These are phyloP conservation scores for Chaetoderma sp. DNA, from an alignment of 2,888 invertebrate species.

Conservation along the genomic window DNA sequence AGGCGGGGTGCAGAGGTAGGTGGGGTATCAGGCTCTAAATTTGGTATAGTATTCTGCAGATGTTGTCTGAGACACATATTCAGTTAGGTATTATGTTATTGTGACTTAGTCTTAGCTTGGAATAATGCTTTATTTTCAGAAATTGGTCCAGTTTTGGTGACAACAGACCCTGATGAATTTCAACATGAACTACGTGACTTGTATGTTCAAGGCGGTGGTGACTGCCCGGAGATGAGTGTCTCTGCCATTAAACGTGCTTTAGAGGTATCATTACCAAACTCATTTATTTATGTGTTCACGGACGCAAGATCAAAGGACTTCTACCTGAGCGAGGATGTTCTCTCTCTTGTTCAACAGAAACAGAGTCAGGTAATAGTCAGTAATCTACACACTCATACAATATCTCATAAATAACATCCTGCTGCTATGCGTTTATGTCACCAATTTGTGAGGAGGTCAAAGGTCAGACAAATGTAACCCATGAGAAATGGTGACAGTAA, in stretches of 20 bases:
- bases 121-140: constrained; percentile 67
- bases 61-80: too few relatives aligned
- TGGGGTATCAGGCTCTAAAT: too few relatives aligned
- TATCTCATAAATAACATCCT: too few relatives aligned
- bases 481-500: too few relatives aligned
- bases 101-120: too few relatives aligned
- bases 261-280: constrained; percentile 76
- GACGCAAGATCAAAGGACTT: constrained; percentile 81
- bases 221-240: constrained; percentile 81
- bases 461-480: too few relatives aligned
- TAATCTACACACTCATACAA: not conserved
- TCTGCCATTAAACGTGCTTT: constrained; percentile 78
- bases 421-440: too few relatives aligned
- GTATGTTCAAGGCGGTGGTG: constrained; percentile 78
- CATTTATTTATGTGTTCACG: constrained; percentile 82
- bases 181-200: constrained; percentile 74
- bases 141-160: constrained; percentile 77
- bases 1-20: too few relatives aligned
- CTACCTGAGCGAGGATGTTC: constrained; percentile 74
- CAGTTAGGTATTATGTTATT: too few relatives aligned
- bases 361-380: constrained; percentile 78
- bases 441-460: too few relatives aligned
- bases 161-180: constrained; percentile 76
- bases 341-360: constrained; percentile 79
- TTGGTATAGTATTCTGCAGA: too few relatives aligned